Evolutionary conservation across 2,888 invertebrate genomes (phyloP).

Genomic region (Alloscopus bannaensis): DNA sequence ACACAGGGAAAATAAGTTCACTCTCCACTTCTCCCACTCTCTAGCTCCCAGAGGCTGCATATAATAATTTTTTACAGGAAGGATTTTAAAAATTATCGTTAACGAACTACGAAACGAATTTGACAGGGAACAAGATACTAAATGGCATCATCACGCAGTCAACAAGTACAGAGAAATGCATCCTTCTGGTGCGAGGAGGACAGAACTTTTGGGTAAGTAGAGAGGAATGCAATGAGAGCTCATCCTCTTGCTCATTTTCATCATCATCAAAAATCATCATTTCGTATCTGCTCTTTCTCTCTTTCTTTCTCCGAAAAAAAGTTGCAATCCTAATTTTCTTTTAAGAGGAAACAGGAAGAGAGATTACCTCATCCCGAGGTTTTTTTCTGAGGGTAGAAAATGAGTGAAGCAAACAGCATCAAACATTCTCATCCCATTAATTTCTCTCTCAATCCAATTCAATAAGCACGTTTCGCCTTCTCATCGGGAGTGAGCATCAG

Average conservation of each 20-base stretch:
- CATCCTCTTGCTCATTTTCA: conserved; percentile 28
- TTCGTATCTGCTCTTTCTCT: conserved; percentile 13
- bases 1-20: conserved; percentile 46
- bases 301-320: no score
- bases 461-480: conserved; percentile 72
- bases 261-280: conserved; percentile 41
- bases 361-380: conserved; percentile 60
- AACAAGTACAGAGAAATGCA: no score
- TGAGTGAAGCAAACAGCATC: conserved; percentile 43
- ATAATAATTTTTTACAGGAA: conserved; percentile 60
- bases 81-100: conserved; percentile 72
- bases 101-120: conserved; percentile 69
- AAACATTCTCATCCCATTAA: conserved; percentile 72
- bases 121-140: conserved; percentile 36
- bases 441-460: conserved; percentile 73
- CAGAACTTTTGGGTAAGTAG: no score
- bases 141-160: no score
- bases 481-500: conserved; percentile 27
- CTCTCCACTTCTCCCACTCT: not conserved
- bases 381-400: no score
- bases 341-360: no score
- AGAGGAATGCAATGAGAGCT: not conserved
- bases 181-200: no score
- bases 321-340: conserved; percentile 4
- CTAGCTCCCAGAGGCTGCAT: no score